Conservation (phyloP, 2,113 vertebrate genomes). For the Phalacrocorax brasilianus region DNA sequence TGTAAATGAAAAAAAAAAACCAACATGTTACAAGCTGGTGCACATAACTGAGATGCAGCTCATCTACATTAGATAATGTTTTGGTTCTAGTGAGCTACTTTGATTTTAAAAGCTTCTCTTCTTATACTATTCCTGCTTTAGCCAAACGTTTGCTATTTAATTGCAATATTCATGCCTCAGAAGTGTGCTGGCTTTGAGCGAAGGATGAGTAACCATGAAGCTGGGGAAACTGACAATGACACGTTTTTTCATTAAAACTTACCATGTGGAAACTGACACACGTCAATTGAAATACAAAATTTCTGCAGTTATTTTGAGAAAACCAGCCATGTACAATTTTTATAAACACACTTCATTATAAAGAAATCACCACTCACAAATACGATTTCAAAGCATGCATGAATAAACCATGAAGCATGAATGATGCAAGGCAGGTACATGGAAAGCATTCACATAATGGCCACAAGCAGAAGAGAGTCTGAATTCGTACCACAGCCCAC, state of each 20-base stretch:
- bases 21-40: not conserved
- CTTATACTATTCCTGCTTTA: not conserved
- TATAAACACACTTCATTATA: not conserved
- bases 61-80: not conserved
- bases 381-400: not conserved
- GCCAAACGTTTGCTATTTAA: not conserved
- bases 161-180: not conserved
- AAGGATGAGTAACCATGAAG: conserved; percentile 1
- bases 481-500: not conserved
- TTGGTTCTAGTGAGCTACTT: not conserved
- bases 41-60: not conserved
- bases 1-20: not conserved
- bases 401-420: not conserved
- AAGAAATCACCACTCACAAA: not conserved
- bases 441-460: not conserved
- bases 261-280: not conserved
- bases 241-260: conserved; percentile 27
- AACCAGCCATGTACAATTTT: not conserved
- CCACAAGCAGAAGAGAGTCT: not conserved
- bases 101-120: not conserved
- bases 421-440: not conserved
- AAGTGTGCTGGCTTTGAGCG: not conserved
- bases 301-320: conserved; percentile 21
- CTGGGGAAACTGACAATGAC: not conserved
- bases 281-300: conserved; percentile 1